These are phyloP conservation scores for Squalus acanthias DNA, from an alignment of 2,797 vertebrate genomes.

Conservation along the genomic window DNA sequence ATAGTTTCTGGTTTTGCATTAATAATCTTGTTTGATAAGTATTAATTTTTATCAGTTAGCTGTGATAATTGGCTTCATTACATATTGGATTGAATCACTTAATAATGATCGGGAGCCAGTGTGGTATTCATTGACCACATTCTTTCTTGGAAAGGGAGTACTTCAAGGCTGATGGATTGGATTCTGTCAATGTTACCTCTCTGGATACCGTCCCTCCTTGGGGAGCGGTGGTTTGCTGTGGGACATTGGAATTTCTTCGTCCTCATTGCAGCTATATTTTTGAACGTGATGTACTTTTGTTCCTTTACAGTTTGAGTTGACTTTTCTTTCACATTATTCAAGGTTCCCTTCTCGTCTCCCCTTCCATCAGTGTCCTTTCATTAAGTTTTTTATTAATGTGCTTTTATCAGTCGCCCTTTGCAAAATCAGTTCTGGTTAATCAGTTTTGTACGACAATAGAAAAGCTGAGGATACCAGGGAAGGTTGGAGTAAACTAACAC, in stretches of 20 bases:
- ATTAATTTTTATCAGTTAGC: background rate
- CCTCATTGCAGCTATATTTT: background rate
- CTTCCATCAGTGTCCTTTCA: background rate
- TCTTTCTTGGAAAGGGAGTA: background rate
- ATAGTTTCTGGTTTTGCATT: background rate
- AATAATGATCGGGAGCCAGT: background rate
- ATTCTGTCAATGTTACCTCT: background rate
- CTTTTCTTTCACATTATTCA: background rate
- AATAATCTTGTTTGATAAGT: background rate
- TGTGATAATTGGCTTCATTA: too few species aligned
- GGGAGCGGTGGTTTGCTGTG: background rate
- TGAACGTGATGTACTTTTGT: background rate
- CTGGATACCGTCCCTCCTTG: background rate
- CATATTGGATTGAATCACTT: too few species aligned
- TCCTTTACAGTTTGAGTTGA: background rate
- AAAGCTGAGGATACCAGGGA: too few species aligned
- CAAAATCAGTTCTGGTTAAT: too few species aligned
- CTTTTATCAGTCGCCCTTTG: background rate
- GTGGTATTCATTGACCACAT: background rate
- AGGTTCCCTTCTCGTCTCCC: background rate
- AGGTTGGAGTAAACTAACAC: too few species aligned
- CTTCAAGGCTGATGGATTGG: background rate
- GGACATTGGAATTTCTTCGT: background rate
- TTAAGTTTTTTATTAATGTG: background rate
- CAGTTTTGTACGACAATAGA: too few species aligned